Evolutionary conservation across 2,888 invertebrate genomes (phyloP).

Genomic region (Oscheius myriophilus): DNA sequence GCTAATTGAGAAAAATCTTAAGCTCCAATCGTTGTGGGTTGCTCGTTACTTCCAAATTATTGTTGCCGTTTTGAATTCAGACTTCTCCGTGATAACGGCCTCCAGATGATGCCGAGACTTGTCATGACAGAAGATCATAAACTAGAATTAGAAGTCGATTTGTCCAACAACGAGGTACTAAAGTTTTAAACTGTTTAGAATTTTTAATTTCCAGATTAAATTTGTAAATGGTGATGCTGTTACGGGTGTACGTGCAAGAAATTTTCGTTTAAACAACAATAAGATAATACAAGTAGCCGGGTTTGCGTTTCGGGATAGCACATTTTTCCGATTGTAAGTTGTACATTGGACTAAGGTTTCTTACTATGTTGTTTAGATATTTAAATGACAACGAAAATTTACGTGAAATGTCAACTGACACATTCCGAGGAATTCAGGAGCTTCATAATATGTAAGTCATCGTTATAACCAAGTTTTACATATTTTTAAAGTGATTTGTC

Average conservation of each 20-base stretch:
- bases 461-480: neutral
- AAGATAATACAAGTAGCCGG: conserved; percentile 46
- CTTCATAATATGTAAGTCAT: conserved; percentile 51
- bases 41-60: no score
- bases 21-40: conserved; percentile 57
- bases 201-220: conserved; percentile 31
- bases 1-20: conserved; percentile 49
- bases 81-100: conserved; percentile 35
- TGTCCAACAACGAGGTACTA: conserved; percentile 55
- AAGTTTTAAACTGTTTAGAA: neutral
- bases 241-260: conserved; percentile 43
- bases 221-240: conserved; percentile 46
- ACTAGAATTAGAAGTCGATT: conserved; percentile 52
- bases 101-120: conserved; percentile 42
- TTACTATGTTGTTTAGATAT: conserved; percentile 37
- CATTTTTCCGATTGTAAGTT: conserved; percentile 57
- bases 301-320: conserved; percentile 56
- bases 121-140: conserved; percentile 41
- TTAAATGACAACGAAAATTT: conserved; percentile 56
- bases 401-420: conserved; percentile 42
- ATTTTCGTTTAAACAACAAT: conserved; percentile 48
- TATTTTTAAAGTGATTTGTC: conserved; percentile 55
- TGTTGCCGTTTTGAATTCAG: conserved; percentile 18
- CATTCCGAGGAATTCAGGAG: conserved; percentile 55
- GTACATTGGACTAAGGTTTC: no score